Conservation (phyloP, 2,888 invertebrate species). For the Argyresthia goedartella region DNA sequence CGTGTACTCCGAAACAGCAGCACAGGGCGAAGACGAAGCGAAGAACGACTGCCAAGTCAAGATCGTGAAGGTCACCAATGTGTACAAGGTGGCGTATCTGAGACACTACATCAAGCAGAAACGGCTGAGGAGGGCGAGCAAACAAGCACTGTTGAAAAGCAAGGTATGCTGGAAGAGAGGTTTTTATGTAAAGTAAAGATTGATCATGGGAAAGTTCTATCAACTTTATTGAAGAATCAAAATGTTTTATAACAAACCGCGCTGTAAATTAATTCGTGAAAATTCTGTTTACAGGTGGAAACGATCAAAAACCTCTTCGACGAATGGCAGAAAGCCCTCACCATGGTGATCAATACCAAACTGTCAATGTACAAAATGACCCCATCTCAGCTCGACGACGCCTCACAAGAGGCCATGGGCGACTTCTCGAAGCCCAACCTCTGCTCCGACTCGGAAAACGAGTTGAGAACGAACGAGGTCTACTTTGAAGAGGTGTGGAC, state of each 20-base stretch:
- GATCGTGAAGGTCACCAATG: slow-evolving; percentile 55
- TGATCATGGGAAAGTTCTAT: no score
- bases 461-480: slow-evolving; percentile 22
- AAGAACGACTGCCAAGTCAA: slow-evolving; percentile 45
- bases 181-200: no score
- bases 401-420: slow-evolving; percentile 44
- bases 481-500: slow-evolving; percentile 4
- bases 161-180: no score
- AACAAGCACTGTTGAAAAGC: slow-evolving; percentile 44
- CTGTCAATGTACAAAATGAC: slow-evolving; percentile 17
- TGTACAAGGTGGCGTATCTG: slow-evolving; percentile 54
- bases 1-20: slow-evolving; percentile 36
- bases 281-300: slow-evolving; percentile 36
- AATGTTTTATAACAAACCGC: not conserved
- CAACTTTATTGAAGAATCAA: not conserved
- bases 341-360: slow-evolving; percentile 43
- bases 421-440: slow-evolving; percentile 40
- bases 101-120: slow-evolving; percentile 55
- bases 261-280: not conserved
- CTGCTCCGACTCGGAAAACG: slow-evolving; percentile 40
- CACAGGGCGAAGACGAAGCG: slow-evolving; percentile 25
- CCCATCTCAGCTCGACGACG: slow-evolving; percentile 15
- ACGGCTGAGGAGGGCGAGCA: slow-evolving; percentile 38
- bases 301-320: slow-evolving; percentile 44
- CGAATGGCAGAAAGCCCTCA: slow-evolving; percentile 52